These are phyloP conservation scores for Xanthorhoe spadicearia DNA, from an alignment of 2,888 invertebrate genomes.

Conservation along the genomic window DNA sequence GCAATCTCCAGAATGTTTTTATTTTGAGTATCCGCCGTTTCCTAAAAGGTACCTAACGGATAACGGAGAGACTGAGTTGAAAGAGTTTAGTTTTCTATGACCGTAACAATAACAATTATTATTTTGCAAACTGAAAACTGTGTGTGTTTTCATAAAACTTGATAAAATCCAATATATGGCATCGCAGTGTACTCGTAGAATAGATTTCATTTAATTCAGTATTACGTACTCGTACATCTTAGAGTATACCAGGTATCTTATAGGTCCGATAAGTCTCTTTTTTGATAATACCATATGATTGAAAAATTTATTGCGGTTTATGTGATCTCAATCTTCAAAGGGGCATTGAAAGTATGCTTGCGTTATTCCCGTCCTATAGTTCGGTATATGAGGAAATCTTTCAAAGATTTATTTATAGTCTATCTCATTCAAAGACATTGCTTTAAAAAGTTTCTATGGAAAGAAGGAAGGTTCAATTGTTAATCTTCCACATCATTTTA, in stretches of 20 bases:
- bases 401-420: conserved; percentile 12
- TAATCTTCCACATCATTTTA: not conserved
- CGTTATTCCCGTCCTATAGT: conserved; percentile 34
- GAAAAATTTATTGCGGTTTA: conserved; percentile 56
- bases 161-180: no score
- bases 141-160: no score
- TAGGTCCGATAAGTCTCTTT: no score
- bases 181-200: no score
- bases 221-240: no score
- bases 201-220: not conserved
- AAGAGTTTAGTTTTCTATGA: no score
- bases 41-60: not conserved
- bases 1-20: not conserved
- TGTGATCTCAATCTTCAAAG: conserved; percentile 44
- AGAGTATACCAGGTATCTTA: no score
- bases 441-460: not conserved
- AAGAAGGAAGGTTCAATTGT: not conserved
- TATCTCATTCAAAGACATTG: conserved; percentile 3
- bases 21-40: not conserved
- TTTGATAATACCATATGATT: conserved; percentile 50
- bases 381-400: conserved; percentile 28
- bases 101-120: no score
- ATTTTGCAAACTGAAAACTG: no score
- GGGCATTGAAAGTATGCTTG: conserved; percentile 35
- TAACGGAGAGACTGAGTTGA: no score